A percentile compares a stretch with the other conserved stretches of the same genome.
phyloP scores from a whole-genome alignment of 2,797 vertebrate genomes.

The Poeciliopsis turneri region DNA sequence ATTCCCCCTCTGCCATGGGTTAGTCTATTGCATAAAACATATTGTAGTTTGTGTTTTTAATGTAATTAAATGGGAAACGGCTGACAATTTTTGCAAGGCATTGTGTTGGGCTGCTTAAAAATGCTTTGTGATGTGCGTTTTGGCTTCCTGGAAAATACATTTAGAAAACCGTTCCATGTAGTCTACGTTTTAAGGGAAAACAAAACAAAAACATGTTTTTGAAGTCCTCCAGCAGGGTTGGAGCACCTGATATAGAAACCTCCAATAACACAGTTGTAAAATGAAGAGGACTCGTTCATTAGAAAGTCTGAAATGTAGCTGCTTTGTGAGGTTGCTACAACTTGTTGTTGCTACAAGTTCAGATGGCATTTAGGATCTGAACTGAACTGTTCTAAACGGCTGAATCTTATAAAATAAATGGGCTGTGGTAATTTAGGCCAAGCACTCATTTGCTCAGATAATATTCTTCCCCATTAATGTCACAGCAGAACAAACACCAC shows the following conservation, averaged over 20 bases:
- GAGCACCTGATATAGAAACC: background rate
- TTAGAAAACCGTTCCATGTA: background rate
- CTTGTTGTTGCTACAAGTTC: background rate
- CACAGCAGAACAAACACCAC: slow-evolving; percentile 42
- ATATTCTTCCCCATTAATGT: slow-evolving; percentile 60
- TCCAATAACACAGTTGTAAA: background rate
- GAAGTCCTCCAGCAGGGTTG: background rate
- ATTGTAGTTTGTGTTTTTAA: background rate
- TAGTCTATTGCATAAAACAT: background rate
- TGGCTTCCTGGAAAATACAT: background rate
- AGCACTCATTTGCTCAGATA: slow-evolving; percentile 49
- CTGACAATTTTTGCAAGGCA: background rate
- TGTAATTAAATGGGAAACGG: background rate
- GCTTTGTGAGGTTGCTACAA: background rate
- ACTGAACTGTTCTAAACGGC: slow-evolving; percentile 38
- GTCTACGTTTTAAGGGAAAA: slow-evolving; percentile 10
- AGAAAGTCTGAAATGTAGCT: background rate
- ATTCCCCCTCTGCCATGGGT: background rate
- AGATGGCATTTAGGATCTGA: slow-evolving; percentile 21
- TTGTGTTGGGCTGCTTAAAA: background rate
- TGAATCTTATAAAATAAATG: slow-evolving; percentile 63
- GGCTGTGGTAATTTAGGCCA: slow-evolving; percentile 57
- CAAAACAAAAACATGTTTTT: slow-evolving; percentile 11
- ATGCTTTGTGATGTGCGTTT: background rate
- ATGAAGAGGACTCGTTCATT: background rate